Evolutionary conservation across 2,113 vertebrate species (phyloP), one percentile per base, ranked within the genome.

Genomic region (Ranitomeya variabilis): DNA sequence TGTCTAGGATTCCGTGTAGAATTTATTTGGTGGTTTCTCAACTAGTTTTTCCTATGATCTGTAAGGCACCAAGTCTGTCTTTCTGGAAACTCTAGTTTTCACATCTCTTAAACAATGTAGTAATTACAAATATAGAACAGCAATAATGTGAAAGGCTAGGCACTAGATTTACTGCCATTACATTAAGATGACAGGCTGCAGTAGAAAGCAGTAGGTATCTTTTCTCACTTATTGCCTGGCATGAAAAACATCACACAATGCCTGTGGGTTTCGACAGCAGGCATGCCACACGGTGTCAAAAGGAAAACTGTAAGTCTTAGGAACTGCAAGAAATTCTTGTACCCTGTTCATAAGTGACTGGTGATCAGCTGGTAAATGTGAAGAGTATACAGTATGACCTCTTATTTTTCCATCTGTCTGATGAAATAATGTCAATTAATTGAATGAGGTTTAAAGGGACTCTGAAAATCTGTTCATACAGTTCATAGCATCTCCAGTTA

Each of bases 211-310:
- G 21, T 78, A 78, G 31, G 51, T n/a, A 78, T 52, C 16, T 55
- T 78, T 78, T 7, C 4, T 12, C 19, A 54, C 51, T 23, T 54
- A 54, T n/a, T 79, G 51, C 15, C n/a, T 79, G 77, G 77, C 52
- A 79, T 57, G 21, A 23, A 57, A 55, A 79, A 18, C 51, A n/a
- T 55, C 76, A n/a, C 21, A 79, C 77, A 79, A 79, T 79, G 77
- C 77, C 77, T 57, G 77, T 78, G 77, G 77, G 77, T 79, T 55
- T 79, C 0, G 21, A 79, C 52, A 79, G 76, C 77, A 79, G 52
- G 77, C 52, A 14, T 57, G 19, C 77, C 77, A 79, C 77, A 79
- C 77, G 19, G 77, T 79, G 77, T 23, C 8, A 57, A 26, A 79
- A 15, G n/a, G 52, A 79, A 26, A 79, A 79, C 26, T 37, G 21